Conservation (phyloP, 2,113 vertebrate species). For the Myotis brandtii region DNA sequence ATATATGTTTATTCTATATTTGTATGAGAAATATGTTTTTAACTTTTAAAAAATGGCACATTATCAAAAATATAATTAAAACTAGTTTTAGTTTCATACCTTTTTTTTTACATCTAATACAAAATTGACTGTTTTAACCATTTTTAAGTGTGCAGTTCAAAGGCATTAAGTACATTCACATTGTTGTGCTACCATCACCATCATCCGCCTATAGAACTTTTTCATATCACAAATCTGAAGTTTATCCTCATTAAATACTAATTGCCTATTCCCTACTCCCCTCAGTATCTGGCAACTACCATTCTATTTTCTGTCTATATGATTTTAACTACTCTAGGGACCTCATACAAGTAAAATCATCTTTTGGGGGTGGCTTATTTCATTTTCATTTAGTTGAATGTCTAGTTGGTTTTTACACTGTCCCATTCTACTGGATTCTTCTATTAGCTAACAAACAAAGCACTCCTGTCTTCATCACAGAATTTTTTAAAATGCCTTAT, state of each 20-base stretch:
- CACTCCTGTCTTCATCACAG: not conserved
- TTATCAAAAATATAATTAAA: conserved; percentile 22
- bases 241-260: not conserved
- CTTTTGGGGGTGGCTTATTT: not conserved
- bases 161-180: not conserved
- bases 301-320: not conserved
- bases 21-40: not conserved
- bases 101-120: not conserved
- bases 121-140: not conserved
- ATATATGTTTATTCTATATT: not conserved
- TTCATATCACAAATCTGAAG: not conserved
- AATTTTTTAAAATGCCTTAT: not conserved
- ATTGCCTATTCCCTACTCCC: not conserved
- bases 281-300: not conserved
- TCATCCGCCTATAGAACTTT: not conserved
- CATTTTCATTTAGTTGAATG: not conserved
- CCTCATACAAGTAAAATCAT: not conserved
- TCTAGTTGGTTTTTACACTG: not conserved
- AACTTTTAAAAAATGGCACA: not conserved
- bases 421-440: not conserved
- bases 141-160: not conserved
- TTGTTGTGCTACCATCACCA: not conserved
- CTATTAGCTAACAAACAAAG: not conserved
- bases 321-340: not conserved
- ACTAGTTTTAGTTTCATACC: not conserved